phyloP scores from a whole-genome alignment of 2,797 vertebrate species.

The Nothura maculosa region DNA sequence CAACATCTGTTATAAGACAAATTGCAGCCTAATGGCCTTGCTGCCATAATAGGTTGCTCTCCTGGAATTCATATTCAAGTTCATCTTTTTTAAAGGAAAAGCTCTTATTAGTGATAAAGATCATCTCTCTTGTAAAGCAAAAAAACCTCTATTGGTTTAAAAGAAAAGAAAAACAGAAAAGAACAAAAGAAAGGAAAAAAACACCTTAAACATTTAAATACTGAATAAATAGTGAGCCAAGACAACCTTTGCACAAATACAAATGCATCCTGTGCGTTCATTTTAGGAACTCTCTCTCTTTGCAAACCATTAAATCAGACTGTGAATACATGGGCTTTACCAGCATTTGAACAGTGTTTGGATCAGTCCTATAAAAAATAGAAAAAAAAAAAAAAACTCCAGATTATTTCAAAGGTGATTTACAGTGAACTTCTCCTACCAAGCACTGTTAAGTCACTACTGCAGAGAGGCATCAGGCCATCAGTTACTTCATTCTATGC shows the following conservation, averaged over 20 bases:
- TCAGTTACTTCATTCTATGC: constrained; percentile 8
- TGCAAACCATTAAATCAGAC: neutral
- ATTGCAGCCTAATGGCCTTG: constrained; percentile 62
- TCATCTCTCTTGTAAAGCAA: neutral
- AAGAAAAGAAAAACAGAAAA: too few species aligned
- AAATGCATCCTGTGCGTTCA: neutral
- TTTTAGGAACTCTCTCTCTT: neutral
- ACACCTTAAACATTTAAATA: neutral
- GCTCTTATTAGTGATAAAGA: constrained; percentile 51
- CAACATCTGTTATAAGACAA: constrained; percentile 72
- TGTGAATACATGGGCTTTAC: neutral
- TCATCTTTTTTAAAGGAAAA: constrained; percentile 49
- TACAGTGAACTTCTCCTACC: neutral
- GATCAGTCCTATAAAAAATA: neutral
- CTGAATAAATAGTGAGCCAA: constrained; percentile 16
- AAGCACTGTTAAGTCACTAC: neutral
- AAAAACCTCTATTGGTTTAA: constrained; percentile 19
- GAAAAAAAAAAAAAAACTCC: neutral
- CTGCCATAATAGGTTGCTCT: constrained; percentile 58
- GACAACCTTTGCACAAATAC: neutral
- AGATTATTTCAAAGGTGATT: neutral
- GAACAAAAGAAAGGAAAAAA: too few species aligned
- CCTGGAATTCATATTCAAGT: constrained; percentile 55
- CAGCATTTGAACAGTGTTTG: neutral
- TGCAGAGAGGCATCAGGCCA: constrained; percentile 17